A percentile compares a stretch with the other conserved stretches of the same genome.
Evolutionary conservation across 2,888 invertebrate species (phyloP).

Genomic region (Habrosyne pyritoides): DNA sequence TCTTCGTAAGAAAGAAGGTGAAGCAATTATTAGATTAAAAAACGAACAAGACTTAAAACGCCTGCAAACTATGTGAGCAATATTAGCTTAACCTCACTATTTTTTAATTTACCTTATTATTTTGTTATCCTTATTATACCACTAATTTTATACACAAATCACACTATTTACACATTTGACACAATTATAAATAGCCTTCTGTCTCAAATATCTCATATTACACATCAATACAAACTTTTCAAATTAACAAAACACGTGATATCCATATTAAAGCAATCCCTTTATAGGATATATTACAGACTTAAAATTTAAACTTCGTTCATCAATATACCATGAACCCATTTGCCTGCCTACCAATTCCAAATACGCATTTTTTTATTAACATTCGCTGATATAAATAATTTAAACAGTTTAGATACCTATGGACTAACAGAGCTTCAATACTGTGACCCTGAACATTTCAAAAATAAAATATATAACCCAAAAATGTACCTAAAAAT

Average conservation of each 20-base stretch:
- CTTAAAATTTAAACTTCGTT: too few relatives aligned
- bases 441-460: background rate
- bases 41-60: background rate
- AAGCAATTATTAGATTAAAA: background rate
- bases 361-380: background rate
- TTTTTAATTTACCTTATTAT: too few relatives aligned
- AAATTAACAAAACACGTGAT: too few relatives aligned
- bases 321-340: background rate
- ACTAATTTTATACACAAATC: too few relatives aligned
- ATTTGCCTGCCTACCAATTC: background rate
- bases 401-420: background rate
- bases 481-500: slow-evolving; percentile 7
- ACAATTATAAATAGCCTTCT: too few relatives aligned
- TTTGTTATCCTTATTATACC: too few relatives aligned
- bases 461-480: background rate
- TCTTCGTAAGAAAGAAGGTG: background rate
- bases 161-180: too few relatives aligned
- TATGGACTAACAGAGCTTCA: background rate
- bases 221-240: too few relatives aligned
- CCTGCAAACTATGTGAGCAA: background rate
- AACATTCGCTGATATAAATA: background rate
- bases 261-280: too few relatives aligned
- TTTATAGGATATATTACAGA: too few relatives aligned
- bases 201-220: too few relatives aligned
- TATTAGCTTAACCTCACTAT: too few relatives aligned